phyloP scores from a whole-genome alignment of 2,888 invertebrate genomes.

The Cheilosia impressa region DNA sequence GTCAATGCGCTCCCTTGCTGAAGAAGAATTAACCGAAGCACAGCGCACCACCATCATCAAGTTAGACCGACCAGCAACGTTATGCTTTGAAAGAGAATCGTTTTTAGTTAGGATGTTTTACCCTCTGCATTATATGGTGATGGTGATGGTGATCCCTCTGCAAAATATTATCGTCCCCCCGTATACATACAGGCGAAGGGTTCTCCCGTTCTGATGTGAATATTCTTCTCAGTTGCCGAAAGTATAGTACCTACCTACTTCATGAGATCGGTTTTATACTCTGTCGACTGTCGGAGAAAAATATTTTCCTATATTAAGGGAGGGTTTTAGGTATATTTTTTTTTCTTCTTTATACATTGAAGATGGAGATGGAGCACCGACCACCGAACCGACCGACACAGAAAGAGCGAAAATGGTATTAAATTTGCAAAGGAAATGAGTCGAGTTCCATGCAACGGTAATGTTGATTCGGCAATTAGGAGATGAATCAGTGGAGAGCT shows the following conservation, averaged over 20 bases:
- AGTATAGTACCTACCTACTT: constrained; percentile 40
- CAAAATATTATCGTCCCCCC: constrained; percentile 16
- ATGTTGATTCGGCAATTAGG: constrained; percentile 68
- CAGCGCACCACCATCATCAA: constrained; percentile 27
- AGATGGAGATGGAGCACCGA: constrained; percentile 28
- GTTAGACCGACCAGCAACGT: constrained; percentile 46
- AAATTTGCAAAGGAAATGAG: constrained; percentile 53
- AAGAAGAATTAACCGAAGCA: constrained; percentile 40
- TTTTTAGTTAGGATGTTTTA: constrained; percentile 56
- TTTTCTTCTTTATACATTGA: background rate
- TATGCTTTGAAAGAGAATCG: constrained; percentile 67
- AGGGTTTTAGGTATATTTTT: constrained; percentile 17
- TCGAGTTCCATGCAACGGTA: constrained; percentile 51
- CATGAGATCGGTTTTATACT: constrained; percentile 50
- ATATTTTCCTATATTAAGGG: constrained; percentile 50
- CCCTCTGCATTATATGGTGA: constrained; percentile 17
- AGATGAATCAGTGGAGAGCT: constrained; percentile 58
- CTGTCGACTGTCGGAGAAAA: constrained; percentile 37
- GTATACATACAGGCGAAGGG: constrained; percentile 26
- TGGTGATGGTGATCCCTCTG: constrained; percentile 35
- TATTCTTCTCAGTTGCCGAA: constrained; percentile 38
- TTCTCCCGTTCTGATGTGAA: constrained; percentile 43
- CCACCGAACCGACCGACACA: constrained; percentile 26
- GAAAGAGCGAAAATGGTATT: constrained; percentile 31
- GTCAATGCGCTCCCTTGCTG: constrained; percentile 58